A percentile compares a stretch with the other conserved stretches of the same genome.
Conservation (phyloP, 2,113 vertebrate species). For the Dinomys branickii region DNA sequence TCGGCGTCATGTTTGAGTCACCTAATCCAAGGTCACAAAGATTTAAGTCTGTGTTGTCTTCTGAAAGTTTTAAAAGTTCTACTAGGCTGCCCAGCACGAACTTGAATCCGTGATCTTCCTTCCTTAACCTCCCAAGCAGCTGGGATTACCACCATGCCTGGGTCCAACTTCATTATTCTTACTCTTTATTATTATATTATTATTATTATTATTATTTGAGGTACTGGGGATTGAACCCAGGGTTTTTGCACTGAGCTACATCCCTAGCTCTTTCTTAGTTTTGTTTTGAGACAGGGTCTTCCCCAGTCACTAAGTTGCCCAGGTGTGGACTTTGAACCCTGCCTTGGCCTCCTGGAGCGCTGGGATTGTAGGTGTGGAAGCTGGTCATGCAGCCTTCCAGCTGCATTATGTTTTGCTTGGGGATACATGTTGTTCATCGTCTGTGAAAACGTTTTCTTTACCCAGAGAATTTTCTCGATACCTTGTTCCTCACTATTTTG, state of each 20-base stretch:
- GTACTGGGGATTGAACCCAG: background rate
- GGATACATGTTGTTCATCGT: background rate
- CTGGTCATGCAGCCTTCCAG: background rate
- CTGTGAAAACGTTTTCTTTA: background rate
- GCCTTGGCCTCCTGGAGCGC: background rate
- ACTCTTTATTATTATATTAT: background rate
- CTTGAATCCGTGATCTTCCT: too few species aligned
- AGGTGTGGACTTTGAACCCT: background rate
- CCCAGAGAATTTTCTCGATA: background rate
- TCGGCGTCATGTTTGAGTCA: background rate
- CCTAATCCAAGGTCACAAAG: background rate
- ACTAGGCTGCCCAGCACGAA: background rate
- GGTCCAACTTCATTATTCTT: too few species aligned
- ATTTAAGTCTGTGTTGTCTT: constrained; percentile 25
- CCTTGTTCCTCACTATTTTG: background rate
- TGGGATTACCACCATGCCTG: too few species aligned
- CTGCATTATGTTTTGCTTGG: background rate
- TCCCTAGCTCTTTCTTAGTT: background rate
- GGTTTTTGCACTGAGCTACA: background rate
- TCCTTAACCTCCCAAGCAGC: too few species aligned
- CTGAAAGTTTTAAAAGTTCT: constrained; percentile 9
- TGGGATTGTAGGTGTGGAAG: background rate
- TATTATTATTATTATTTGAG: too few species aligned
- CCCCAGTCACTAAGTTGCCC: background rate
- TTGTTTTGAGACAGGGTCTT: background rate